phyloP scores from a whole-genome alignment of 2,888 invertebrate genomes.

The Hyposoter dolosus region DNA sequence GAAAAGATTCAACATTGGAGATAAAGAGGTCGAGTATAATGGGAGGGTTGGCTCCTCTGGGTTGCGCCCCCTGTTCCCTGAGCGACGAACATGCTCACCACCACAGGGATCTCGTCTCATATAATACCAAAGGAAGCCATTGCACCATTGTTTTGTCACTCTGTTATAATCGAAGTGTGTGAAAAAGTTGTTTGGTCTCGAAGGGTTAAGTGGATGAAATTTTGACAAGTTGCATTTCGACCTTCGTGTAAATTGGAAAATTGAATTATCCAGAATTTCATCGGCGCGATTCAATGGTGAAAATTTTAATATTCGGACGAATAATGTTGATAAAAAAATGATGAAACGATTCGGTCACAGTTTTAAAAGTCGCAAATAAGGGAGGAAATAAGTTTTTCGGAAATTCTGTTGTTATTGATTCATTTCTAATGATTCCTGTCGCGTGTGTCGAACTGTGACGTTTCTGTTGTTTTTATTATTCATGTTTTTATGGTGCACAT shows the following conservation, averaged over 20 bases:
- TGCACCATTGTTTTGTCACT: slow-evolving; percentile 72
- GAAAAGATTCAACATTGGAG: slow-evolving; percentile 78
- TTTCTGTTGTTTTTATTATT: slow-evolving; percentile 17
- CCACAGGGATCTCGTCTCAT: slow-evolving; percentile 68
- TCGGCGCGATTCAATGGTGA: background rate
- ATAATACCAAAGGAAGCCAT: slow-evolving; percentile 68
- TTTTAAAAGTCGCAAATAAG: no score
- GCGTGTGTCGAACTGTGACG: background rate
- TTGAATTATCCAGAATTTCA: background rate
- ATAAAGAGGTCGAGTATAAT: slow-evolving; percentile 81
- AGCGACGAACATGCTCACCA: slow-evolving; percentile 73
- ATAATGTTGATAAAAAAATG: background rate
- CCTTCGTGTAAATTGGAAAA: background rate
- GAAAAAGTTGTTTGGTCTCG: slow-evolving; percentile 30
- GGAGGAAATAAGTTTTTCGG: no score
- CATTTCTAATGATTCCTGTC: background rate
- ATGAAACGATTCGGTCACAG: no score
- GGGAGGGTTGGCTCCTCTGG: slow-evolving; percentile 67
- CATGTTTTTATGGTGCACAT: slow-evolving; percentile 37
- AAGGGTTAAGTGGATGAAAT: slow-evolving; percentile 30
- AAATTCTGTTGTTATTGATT: no score
- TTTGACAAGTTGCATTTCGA: background rate
- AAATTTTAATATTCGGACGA: background rate
- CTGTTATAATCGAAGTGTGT: slow-evolving; percentile 52
- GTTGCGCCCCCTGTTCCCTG: slow-evolving; percentile 70